A percentile compares a stretch with the other conserved stretches of the same genome.
Evolutionary conservation across 2,113 vertebrate genomes (phyloP).

Genomic region (Macaca fascicularis): DNA sequence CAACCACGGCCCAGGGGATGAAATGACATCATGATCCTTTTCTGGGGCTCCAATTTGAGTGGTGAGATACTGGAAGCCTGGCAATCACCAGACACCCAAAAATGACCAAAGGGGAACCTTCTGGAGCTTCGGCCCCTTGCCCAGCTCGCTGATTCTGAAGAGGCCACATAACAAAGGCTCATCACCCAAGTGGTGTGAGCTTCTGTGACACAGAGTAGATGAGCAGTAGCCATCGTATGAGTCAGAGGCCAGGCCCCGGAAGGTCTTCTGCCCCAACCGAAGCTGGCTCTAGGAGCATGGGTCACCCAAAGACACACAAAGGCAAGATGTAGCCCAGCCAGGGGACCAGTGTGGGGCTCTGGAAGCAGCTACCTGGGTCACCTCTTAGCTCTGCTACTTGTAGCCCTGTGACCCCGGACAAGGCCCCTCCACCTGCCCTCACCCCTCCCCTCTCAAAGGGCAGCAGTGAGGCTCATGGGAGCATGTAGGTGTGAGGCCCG

Average conservation of each 20-base stretch:
- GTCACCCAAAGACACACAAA: neutral
- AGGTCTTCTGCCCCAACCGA: neutral
- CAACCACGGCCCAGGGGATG: neutral
- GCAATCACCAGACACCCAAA: neutral
- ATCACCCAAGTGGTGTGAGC: neutral
- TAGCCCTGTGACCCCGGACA: neutral
- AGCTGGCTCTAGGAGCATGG: neutral
- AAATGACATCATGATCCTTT: neutral
- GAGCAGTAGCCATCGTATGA: neutral
- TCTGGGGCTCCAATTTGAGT: neutral
- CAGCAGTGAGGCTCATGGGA: neutral
- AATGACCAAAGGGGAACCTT: neutral
- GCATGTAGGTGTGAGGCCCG: rapidly evolving
- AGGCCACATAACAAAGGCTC: neutral
- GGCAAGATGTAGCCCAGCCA: rapidly evolving
- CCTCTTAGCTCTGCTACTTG: too few species aligned
- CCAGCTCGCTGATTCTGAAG: neutral
- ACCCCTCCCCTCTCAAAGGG: rapidly evolving
- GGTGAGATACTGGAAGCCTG: neutral
- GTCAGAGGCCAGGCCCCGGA: neutral
- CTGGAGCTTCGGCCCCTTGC: neutral
- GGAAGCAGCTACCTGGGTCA: neutral
- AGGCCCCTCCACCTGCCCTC: rapidly evolving
- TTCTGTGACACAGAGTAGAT: neutral
- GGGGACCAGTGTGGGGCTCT: rapidly evolving